These are phyloP conservation scores for Elaphurus davidianus DNA, from an alignment of 2,113 vertebrate species.

Conservation along the genomic window DNA sequence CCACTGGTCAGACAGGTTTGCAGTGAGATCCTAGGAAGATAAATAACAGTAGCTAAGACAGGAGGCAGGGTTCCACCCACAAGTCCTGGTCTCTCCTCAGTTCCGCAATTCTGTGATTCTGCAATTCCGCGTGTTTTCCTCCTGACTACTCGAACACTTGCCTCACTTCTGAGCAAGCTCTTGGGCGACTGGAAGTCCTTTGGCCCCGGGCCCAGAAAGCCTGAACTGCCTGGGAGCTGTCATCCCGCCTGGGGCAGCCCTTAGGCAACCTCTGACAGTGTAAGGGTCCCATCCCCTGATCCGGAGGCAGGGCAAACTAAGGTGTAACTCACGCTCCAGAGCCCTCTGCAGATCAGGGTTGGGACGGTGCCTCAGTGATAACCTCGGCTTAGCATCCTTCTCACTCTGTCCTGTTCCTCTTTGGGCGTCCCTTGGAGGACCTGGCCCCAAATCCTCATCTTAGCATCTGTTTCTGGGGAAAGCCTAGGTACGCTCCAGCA, in stretches of 20 bases:
- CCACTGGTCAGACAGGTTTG: neutral
- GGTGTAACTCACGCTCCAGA: no score
- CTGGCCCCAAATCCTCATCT: neutral
- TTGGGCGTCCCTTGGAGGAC: neutral
- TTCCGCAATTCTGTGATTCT: neutral
- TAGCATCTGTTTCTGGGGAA: neutral
- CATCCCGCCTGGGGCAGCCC: neutral
- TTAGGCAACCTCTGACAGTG: neutral
- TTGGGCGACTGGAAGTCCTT: rapidly evolving
- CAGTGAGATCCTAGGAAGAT: neutral
- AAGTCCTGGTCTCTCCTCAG: neutral
- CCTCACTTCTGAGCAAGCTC: rapidly evolving
- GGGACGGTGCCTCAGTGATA: rapidly evolving
- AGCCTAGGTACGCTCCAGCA: neutral
- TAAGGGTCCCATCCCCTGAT: rapidly evolving
- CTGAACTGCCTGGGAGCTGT: neutral
- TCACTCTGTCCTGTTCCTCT: no score
- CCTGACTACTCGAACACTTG: rapidly evolving
- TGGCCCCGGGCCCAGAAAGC: neutral
- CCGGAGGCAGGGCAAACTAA: no score
- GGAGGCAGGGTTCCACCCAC: neutral
- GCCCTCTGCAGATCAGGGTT: neutral
- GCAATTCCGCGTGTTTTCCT: rapidly evolving
- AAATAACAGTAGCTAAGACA: neutral
- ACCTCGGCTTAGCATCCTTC: neutral